Base-by-base conservation (phyloP, 1,140 invertebrate genomes). In the Bombyx mandarina region DNA sequence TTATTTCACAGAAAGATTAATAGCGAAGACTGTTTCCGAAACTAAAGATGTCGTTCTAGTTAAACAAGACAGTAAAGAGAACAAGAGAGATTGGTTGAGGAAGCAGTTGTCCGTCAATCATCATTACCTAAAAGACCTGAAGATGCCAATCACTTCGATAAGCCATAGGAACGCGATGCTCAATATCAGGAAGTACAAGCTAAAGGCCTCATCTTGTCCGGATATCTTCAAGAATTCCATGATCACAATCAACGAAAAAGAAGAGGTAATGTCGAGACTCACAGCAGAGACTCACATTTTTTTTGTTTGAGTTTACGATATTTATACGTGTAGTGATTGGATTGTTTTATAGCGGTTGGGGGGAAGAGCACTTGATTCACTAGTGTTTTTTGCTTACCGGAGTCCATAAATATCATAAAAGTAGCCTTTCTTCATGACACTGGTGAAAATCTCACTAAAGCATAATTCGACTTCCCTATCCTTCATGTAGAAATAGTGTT, bases 161-260 rank as follows among this genome's bases (percentile, higher is more conserved):
- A 95, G 94, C 73, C 94, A 95, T 80, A 91, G 96, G 62, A 94
- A 93, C 49, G 94, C 94, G 1, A 93, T 95, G 83, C 82, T 96
- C 43, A 95, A 95, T 78, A 92, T 94, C 54, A 91, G 93, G 60
- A 90, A 93, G 56, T 97, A 97, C 80, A 90, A 93, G 52, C 84
- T 97, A 57, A 90, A 95, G 51, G 95, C 95, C 7, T 96, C 95
- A 0, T 96, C 95, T 18, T 97, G 95, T 82, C 95, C 96, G 1
- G 93, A 97, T 83, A 97, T 97, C 71, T 96, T 95, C 76, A 91
- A 93, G 65, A 96, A 96, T 75, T 96, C 95, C 1, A 96, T 96
- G 92, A 94, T 94, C 8, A 95, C 95, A 1, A 91, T 96, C 22
- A 91, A 93, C 43, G 92, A 94, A 73, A 91, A 94, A 70, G 91